Evolutionary conservation across 2,888 invertebrate genomes (phyloP), one percentile per base, ranked within the genome.

Genomic region (Empis livida): DNA sequence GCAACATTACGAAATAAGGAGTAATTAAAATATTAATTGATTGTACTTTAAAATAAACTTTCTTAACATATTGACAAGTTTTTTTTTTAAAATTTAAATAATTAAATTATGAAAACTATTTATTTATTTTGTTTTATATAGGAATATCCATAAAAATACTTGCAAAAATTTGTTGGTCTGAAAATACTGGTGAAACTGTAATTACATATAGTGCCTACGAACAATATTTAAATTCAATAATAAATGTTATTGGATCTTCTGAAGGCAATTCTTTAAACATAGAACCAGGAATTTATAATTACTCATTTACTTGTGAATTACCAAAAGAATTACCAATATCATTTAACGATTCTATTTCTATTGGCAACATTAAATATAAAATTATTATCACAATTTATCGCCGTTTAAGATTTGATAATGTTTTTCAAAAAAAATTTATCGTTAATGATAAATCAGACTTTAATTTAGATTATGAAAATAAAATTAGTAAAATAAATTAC

Each of bases 381-480:
- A 81, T 57, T 73, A 73, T 66, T 86, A 90, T 83, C 15, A 79
- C 77, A 5, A 71, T 92, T 17, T 89, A 90, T 62, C 75, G 85
- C 27, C 87, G 89, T 11, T 87, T 86, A 82, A 85, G 84, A 58
- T 83, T 84, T 64, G 88, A 91, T 58, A 41, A 41, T 41, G 23
- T 41, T 23, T 41, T 41, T 23, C 17, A 41, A 23, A 17, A n/a
- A 10, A n/a, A 6, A n/a, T 41, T 41, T 23, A 84, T 82, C 44
- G 81, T 92, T n/a, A 75, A 86, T 47, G 80, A 84, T 53, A 77
- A 82, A 3, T 70, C 89, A 57, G 88, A 91, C 68, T 73, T 92
- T 49, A 91, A 91, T 68, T 72, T 76, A 53, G 80, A 82, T 63
- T 71, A 20, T 20, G 20, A 5, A n/a, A n/a, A n/a, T n/a, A n/a